Base-by-base conservation (phyloP, 53 echinoderm and acorn worm genomes). In the Hippasteria phrygiana region DNA sequence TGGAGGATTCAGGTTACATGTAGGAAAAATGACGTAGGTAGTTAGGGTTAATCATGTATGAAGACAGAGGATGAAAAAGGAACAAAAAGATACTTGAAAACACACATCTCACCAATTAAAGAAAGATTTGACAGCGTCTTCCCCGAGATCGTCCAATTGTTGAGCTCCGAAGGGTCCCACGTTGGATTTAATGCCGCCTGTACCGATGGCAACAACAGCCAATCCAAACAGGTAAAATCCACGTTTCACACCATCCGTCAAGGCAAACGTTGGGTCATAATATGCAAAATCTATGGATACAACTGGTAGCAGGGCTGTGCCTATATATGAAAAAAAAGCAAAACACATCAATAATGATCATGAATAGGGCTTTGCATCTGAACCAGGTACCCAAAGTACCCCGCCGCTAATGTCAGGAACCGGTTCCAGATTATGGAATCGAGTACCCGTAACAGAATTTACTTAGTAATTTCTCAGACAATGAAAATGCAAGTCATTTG, bases 91-190 rank as follows among this genome's bases (percentile, higher is more conserved):
- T 10, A 62, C 10, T 62, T 62, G n/a, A 22, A 66, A 32, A 32
- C 34, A 16, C 10, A 13, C 32, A 66, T 35, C 67, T 66, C 36
- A 99, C 99, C 99, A 99, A 69, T 94, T 96, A 53, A 99, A 99
- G 54, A 99, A 99, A 1, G 96, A 91, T 59, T 95, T 90, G 67
- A 96, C 89, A 1, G 96, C 90, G 1, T 75, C 90, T 51, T 88
- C 74, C 11, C 99, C 99, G 0, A 96, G 76, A 54, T 99, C 99
- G 34, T 93, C 94, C 64, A 95, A 88, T 88, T 99, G 99, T 43
- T 99, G 99, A 3, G 99, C 99, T 1, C 99, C 99, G 86, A 99
- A 99, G 1, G 99, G 99, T 54, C 99, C 99, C 4, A 99, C 99
- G 45, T 99, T 99, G 20, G 99, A 91, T 71, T 99, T 99, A 87